Base-by-base conservation (phyloP, 2,888 invertebrate species). In the Lasioglossum oenotherae region DNA sequence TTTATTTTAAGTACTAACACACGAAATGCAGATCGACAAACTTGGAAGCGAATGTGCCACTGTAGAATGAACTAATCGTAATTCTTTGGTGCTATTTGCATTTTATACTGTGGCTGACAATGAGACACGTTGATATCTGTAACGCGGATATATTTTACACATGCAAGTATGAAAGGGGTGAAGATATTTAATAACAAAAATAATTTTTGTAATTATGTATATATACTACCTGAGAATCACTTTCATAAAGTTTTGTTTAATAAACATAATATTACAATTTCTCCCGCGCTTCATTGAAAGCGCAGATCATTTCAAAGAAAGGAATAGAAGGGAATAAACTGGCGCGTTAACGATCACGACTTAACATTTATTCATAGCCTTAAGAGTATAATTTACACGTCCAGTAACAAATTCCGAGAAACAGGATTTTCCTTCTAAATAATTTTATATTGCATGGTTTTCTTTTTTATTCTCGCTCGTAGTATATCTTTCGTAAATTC, bases 241-340 rank as follows among this genome's bases (percentile, higher is more conserved):
- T 90, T 93, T 93, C 87, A 90, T 91, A 93, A 92, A 92, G 88
- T 85, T 92, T 91, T 91, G 89, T 92, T 93, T 92, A 93, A 87
- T 90, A 89, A 92, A 91, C 14, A 2, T 4, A 31, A 74, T 46
- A 46, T 49, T 16, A 67, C 49, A 27, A 86, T 80, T 53, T 31
- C 53, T 74, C 67, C 53, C 64, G 60, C 69, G n/a, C 60, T 49
- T 74, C n/a, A 72, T 53, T 23, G 27, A 23, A 73, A 73, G 31
- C 19, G 31, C 46, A 67, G 53, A 46, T 35, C n/a, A 16, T n/a
- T 46, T 14, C 19, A 4, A 44, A 64, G 35, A 64, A 2, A 46
- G 38, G 49, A 75, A 49, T 69, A 38, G 14, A 74, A 60, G n/a
- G 57, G 75, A 80, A 83, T 82, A 69, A 82, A 87, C 57, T 73